A percentile compares a stretch with the other conserved stretches of the same genome.
These are phyloP conservation scores for Anas acuta DNA, from an alignment of 2,797 vertebrate genomes.

Conservation along the genomic window DNA sequence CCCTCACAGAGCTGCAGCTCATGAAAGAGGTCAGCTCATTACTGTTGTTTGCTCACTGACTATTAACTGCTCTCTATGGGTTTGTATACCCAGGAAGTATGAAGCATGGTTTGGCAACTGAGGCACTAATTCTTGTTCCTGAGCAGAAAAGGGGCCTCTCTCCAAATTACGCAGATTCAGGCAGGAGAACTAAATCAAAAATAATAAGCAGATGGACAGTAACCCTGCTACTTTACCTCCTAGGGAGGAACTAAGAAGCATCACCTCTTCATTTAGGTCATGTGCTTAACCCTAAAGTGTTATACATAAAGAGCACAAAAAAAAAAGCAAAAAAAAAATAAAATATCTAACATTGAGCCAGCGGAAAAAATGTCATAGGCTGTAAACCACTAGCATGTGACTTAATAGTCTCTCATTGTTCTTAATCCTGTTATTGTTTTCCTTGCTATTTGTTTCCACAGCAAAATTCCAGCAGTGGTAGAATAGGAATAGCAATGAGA, in stretches of 20 bases:
- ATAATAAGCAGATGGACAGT: background rate
- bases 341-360: background rate
- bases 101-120: background rate
- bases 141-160: background rate
- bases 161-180: background rate
- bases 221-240: background rate
- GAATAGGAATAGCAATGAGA: slow-evolving; percentile 23
- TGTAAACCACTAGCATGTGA: slow-evolving; percentile 38
- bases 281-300: background rate
- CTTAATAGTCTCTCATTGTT: slow-evolving; percentile 51
- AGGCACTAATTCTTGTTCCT: background rate
- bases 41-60: background rate
- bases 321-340: background rate
- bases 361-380: background rate
- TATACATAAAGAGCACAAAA: background rate
- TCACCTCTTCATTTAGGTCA: background rate
- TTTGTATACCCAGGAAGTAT: background rate
- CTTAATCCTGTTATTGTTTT: slow-evolving; percentile 65
- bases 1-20: background rate
- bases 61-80: background rate
- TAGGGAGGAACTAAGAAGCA: background rate
- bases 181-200: background rate
- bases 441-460: slow-evolving; percentile 61
- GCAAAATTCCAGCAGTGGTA: slow-evolving; percentile 44
- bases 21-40: background rate